Percentiles rank a stretch among this genome's conserved stretches.
These are phyloP conservation scores for Baccha elongata DNA, from an alignment of 2,888 invertebrate genomes.

Conservation along the genomic window DNA sequence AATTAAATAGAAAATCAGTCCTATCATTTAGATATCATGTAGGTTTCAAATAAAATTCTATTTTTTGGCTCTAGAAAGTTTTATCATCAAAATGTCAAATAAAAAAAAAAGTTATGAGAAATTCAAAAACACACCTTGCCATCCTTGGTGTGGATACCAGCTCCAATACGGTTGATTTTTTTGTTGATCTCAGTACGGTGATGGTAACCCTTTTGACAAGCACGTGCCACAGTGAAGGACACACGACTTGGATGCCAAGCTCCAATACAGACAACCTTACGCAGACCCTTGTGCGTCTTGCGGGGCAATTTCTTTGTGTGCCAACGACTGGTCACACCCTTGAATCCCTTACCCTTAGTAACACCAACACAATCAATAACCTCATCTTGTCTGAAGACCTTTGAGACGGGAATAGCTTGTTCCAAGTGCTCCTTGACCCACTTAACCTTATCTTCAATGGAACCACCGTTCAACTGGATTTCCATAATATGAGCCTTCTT, in stretches of 20 bases:
- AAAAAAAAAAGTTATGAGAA: not conserved
- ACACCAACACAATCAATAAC: constrained; percentile 99
- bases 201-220: constrained; percentile 96
- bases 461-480: constrained; percentile 99
- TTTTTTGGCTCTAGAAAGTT: constrained; percentile 74
- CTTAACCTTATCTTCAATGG: constrained; percentile 96
- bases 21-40: constrained; percentile 82
- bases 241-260: constrained; percentile 99
- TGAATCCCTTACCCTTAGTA: constrained; percentile 99
- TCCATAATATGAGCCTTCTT: constrained; percentile 99
- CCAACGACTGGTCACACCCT: constrained; percentile 99
- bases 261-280: constrained; percentile 99
- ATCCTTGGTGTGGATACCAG: constrained; percentile 91
- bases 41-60: constrained; percentile 83
- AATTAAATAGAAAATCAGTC: constrained; percentile 77
- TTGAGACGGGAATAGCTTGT: constrained; percentile 94
- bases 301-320: constrained; percentile 99
- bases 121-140: constrained; percentile 87
- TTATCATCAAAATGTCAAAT: constrained; percentile 77
- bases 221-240: constrained; percentile 99
- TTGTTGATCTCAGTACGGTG: constrained; percentile 99
- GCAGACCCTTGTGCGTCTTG: constrained; percentile 99
- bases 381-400: constrained; percentile 98
- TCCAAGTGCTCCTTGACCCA: constrained; percentile 98
- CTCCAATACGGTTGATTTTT: constrained; percentile 98